Evolutionary conservation across 2,113 vertebrate species (phyloP).

Genomic region (Dipodomys spectabilis): DNA sequence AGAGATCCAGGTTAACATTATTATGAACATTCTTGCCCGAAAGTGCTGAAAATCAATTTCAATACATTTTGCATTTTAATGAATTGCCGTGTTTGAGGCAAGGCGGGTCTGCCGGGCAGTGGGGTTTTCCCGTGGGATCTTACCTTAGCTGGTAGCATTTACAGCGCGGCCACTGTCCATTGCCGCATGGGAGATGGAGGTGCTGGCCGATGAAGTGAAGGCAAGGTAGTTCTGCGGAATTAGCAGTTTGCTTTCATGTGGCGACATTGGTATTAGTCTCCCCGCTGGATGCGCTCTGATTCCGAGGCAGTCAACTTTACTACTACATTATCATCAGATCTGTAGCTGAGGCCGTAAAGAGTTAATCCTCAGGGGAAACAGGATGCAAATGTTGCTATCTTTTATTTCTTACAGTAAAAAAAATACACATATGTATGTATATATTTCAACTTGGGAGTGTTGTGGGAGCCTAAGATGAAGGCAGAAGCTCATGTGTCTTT

Average conservation of each 20-base stretch:
- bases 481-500: slow-evolving; percentile 3
- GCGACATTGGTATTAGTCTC: not conserved
- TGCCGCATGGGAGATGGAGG: slow-evolving; percentile 83
- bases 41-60: slow-evolving; percentile 89
- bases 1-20: slow-evolving; percentile 88
- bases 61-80: slow-evolving; percentile 90
- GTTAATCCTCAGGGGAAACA: not conserved
- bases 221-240: slow-evolving; percentile 65
- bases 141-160: slow-evolving; percentile 83
- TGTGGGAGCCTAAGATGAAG: not conserved
- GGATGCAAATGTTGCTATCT: not conserved
- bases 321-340: not conserved
- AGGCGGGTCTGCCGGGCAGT: slow-evolving; percentile 80
- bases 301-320: not conserved
- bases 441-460: slow-evolving; percentile 20
- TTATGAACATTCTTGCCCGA: slow-evolving; percentile 87
- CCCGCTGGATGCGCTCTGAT: not conserved
- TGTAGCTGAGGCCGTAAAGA: not conserved
- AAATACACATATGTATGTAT: not conserved
- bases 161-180: slow-evolving; percentile 85
- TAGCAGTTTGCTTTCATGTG: slow-evolving; percentile 64
- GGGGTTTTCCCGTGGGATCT: slow-evolving; percentile 83
- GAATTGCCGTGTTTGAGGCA: slow-evolving; percentile 82
- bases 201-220: slow-evolving; percentile 83
- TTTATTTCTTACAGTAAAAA: not conserved